These are phyloP conservation scores for Nebria ingens DNA, from an alignment of 1,140 invertebrate species.

Conservation along the genomic window DNA sequence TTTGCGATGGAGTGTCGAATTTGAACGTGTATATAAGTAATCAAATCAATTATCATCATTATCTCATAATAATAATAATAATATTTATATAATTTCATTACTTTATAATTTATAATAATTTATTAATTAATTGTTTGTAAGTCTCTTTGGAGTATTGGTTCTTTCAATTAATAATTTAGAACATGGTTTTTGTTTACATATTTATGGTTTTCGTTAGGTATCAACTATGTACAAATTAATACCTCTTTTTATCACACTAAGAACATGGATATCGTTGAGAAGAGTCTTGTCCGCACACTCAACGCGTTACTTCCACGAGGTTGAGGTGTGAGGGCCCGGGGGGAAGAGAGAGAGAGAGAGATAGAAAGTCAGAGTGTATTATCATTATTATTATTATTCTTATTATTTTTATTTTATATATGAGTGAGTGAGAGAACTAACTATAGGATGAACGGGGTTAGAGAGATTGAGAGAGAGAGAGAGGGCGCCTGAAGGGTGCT, in stretches of 20 bases:
- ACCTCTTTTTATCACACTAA: constrained; percentile 5
- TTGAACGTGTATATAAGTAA: neutral
- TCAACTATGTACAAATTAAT: neutral
- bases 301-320: neutral
- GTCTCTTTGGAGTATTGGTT: constrained; percentile 26
- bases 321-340: neutral
- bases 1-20: neutral
- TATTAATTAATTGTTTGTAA: constrained; percentile 11
- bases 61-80: neutral
- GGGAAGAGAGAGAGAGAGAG: too few species aligned
- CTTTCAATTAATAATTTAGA: constrained; percentile 30
- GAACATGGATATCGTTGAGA: constrained; percentile 4
- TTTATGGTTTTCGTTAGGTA: neutral
- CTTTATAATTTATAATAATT: constrained; percentile 10
- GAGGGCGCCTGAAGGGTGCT: too few species aligned
- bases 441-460: too few species aligned
- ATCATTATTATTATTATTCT: too few species aligned
- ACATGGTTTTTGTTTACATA: constrained; percentile 22
- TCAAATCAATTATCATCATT: neutral
- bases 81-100: neutral
- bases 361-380: too few species aligned
- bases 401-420: too few species aligned
- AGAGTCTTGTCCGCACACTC: neutral
- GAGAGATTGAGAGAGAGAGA: too few species aligned
- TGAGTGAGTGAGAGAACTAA: too few species aligned